Conservation (phyloP, 2,113 vertebrate genomes). For the Vulpes ferrilata region DNA sequence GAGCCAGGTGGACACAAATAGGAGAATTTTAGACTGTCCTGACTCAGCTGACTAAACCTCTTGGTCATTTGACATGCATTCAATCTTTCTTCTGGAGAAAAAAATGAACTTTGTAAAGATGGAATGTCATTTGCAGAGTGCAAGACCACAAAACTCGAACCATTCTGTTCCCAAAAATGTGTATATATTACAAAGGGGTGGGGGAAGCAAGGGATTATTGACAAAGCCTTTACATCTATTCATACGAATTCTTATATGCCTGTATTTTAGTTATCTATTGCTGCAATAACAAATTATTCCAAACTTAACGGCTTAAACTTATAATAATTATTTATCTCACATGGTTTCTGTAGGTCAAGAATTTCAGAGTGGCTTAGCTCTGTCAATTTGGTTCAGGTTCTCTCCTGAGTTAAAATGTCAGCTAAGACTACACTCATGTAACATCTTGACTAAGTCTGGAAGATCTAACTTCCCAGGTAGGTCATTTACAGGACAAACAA, state of each 20-base stretch:
- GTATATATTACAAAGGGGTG: not conserved
- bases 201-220: not conserved
- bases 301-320: slow-evolving; percentile 29
- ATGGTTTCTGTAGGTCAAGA: not conserved
- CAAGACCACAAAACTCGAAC: not conserved
- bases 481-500: not conserved
- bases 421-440: not conserved
- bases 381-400: not conserved
- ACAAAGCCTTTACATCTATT: not conserved
- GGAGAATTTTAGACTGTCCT: not conserved
- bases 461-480: not conserved
- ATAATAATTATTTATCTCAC: slow-evolving; percentile 6
- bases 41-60: not conserved
- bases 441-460: not conserved
- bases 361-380: not conserved
- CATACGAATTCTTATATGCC: not conserved
- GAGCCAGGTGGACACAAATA: not conserved
- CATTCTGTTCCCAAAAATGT: not conserved
- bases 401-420: not conserved
- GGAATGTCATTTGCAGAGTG: not conserved
- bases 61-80: not conserved
- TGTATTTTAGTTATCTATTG: not conserved
- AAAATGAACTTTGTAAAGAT: not conserved
- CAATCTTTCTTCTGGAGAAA: not conserved
- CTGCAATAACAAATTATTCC: slow-evolving; percentile 9